Conservation (phyloP, 2,888 invertebrate genomes). For the Hirtodrosophila histrioides region DNA sequence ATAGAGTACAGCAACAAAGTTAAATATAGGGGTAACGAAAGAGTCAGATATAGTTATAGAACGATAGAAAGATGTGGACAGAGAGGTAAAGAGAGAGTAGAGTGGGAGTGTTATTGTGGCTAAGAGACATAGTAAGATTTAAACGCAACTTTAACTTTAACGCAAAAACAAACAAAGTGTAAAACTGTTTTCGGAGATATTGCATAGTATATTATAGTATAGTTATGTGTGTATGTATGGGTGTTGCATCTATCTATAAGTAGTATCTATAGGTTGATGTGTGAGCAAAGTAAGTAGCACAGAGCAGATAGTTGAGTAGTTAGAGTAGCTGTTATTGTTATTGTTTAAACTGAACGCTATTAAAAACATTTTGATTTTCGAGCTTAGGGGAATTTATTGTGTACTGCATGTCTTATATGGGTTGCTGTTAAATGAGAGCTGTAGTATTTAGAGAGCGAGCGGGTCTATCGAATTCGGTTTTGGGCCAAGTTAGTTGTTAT, state of each 20-base stretch:
- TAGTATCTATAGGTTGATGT: constrained; percentile 8
- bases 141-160: constrained; percentile 38
- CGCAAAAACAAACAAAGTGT: constrained; percentile 52
- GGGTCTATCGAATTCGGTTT: constrained; percentile 41
- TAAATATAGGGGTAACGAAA: constrained; percentile 27
- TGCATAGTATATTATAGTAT: constrained; percentile 21
- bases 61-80: not conserved
- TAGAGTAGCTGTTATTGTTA: constrained; percentile 22
- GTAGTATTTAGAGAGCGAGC: constrained; percentile 8
- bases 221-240: constrained; percentile 21
- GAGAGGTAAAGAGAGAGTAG: not conserved
- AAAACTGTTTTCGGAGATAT: constrained; percentile 28
- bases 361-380: constrained; percentile 30
- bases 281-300: constrained; percentile 44
- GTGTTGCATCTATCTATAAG: constrained; percentile 28
- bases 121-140: constrained; percentile 23
- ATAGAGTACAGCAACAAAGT: constrained; percentile 46
- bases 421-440: constrained; percentile 37
- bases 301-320: constrained; percentile 43
- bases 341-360: constrained; percentile 39
- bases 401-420: constrained; percentile 43
- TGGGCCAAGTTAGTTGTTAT: constrained; percentile 26
- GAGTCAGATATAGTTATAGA: not conserved
- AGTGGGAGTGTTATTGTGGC: constrained; percentile 6
- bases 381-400: constrained; percentile 25